Evolutionary conservation across 1,140 invertebrate genomes (phyloP).

Genomic region (Leptinotarsa lineolata): DNA sequence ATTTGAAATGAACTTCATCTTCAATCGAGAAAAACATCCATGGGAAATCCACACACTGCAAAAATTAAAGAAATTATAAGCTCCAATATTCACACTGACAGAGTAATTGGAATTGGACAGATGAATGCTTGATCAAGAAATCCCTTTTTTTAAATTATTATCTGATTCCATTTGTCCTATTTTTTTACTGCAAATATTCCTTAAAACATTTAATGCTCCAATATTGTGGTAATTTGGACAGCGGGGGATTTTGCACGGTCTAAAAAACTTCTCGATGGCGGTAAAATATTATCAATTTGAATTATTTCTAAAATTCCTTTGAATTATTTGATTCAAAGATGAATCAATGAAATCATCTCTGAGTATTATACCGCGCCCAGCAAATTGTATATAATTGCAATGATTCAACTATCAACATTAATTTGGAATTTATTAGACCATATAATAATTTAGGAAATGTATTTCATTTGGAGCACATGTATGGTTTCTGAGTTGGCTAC

Average conservation of each 20-base stretch:
- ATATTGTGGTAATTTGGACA: slow-evolving; percentile 33
- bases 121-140: slow-evolving; percentile 31
- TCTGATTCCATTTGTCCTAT: slow-evolving; percentile 5
- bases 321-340: too few species aligned
- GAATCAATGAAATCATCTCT: too few species aligned
- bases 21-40: background rate
- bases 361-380: too few species aligned
- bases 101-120: slow-evolving; percentile 38
- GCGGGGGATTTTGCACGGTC: slow-evolving; percentile 17
- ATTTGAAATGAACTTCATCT: slow-evolving; percentile 3
- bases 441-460: too few species aligned
- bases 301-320: background rate
- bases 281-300: slow-evolving; percentile 27
- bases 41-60: slow-evolving; percentile 8
- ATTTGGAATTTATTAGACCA: too few species aligned
- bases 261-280: slow-evolving; percentile 30
- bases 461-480: too few species aligned
- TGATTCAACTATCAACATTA: too few species aligned
- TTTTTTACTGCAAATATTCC: slow-evolving; percentile 18
- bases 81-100: slow-evolving; percentile 35
- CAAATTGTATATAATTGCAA: too few species aligned
- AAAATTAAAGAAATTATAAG: slow-evolving; percentile 13
- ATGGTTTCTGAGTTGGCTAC: too few species aligned
- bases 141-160: background rate
- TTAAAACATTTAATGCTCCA: slow-evolving; percentile 20